Evolutionary conservation across 2,113 vertebrate species (phyloP), one percentile per base, ranked within the genome.

Genomic region (Oreotrochilus melanogaster): DNA sequence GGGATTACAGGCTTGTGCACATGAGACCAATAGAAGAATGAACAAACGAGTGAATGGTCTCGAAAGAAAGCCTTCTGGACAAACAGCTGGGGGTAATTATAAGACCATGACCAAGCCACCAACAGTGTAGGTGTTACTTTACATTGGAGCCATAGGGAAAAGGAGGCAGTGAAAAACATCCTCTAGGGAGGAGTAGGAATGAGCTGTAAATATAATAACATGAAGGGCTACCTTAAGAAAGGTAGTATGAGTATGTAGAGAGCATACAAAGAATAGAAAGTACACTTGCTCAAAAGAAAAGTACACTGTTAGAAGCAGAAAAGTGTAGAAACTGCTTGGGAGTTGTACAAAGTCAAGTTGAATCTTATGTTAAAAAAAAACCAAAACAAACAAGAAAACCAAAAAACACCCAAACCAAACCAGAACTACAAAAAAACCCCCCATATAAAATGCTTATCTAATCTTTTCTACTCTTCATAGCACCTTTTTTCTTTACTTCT

Each of bases 71-170:
- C 7, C 19, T 89, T 31, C 61, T 89, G 61, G 60, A 85, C 16
- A 92, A 81, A 81, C 56, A 87, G 42, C 60, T 91, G 69, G 51
- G 64, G 73, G 47, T 89, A 71, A 86, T 91, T 84, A 43, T 14
- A 61, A 84, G 64, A 81, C 33, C 5, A 3, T 56, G 76, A 92
- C 61, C 61, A 87, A 91, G 18, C 25, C 48, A 71, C 78, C 69
- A 89, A 62, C 37, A 84, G 33, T 78, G 33, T 84, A 92, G 76
- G 48, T 95, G 66, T 87, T 87, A 91, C 51, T 74, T 95, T 87
- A 73, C 74, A 17, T 84, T 3, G 2, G 64, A 91, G 69, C 43
- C 57, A 87, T 89, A 87, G 43, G 31, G 47, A 81, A 88, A 82
- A 81, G 37, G 21, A 84, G 60, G 25, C 9, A 51, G 69, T 86